phyloP scores from a whole-genome alignment of 2,113 vertebrate species.

The Antechinus stuartii region DNA sequence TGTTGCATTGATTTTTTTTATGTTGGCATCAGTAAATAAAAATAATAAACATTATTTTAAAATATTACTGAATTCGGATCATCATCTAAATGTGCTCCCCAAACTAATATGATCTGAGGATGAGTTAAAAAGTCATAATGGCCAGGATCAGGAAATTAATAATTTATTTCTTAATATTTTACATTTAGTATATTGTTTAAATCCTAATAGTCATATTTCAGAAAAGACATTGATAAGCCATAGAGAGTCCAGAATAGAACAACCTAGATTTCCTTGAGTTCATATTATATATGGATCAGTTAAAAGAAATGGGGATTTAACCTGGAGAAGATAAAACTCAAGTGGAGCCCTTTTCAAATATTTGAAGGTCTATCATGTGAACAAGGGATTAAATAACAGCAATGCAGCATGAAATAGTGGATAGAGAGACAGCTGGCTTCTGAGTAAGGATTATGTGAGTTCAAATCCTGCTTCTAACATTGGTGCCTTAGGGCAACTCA shows the following conservation, averaged over 20 bases:
- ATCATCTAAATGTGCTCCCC: conserved; percentile 28
- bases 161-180: neutral
- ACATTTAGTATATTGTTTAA: conserved; percentile 8
- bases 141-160: conserved; percentile 35
- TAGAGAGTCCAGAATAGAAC: conserved; percentile 24
- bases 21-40: neutral
- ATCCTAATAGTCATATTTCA: conserved; percentile 19
- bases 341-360: neutral
- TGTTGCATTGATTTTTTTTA: conserved; percentile 20
- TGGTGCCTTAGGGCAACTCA: neutral
- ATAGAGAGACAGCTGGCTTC: neutral
- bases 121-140: conserved; percentile 22
- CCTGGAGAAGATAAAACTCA: neutral
- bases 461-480: neutral
- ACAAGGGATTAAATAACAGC: neutral
- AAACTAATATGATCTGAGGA: conserved; percentile 35
- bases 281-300: neutral
- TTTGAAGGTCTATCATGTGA: neutral
- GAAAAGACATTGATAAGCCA: conserved; percentile 41
- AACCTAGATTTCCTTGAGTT: conserved; percentile 36
- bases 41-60: neutral
- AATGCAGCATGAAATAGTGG: neutral
- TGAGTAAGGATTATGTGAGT: neutral
- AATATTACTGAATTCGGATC: conserved; percentile 10
- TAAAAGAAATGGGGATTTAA: conserved; percentile 17